Evolutionary conservation across 1,140 invertebrate genomes (phyloP), one percentile per base, ranked within the genome.

Genomic region (Drosophila orosa): DNA sequence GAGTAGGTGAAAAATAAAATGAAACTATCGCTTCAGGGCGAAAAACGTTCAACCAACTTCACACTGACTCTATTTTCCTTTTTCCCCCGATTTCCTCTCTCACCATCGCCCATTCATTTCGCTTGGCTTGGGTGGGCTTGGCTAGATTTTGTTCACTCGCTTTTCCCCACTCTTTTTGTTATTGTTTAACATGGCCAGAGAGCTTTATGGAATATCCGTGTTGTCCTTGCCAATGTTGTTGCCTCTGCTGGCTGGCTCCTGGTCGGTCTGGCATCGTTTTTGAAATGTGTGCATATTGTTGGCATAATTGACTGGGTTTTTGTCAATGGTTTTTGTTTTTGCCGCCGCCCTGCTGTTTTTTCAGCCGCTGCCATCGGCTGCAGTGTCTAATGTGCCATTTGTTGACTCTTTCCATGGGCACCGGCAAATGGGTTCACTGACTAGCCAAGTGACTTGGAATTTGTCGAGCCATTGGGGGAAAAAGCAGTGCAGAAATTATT

Each of bases 251-350:
- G 61, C 17, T 48, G 12, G 5, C 40, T 59, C 40, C 15, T 45
- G 44, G 44, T n/a, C 22, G 47, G 22, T 31, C 58, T 72, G 57
- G 45, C 65, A 63, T 45, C 69, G 72, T 74, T 74, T 77, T 74
- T 78, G 81, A 69, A 85, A 85, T 85, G 77, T 85, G 77, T 80
- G 81, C 81, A 85, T 85, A 85, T 85, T 85, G 81, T 85, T 78
- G 81, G 81, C 81, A 80, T 85, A 85, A 85, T 85, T 85, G 81
- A 85, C 83, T 85, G 58, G 60, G 73, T 85, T 85, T 85, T 85
- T 85, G 82, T 69, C 74, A 60, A 65, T 45, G 47, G 24, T 62
- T 59, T 72, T 72, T 72, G 55, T 45, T 39, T 47, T 40, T 25
- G 58, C 47, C 45, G 22, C 35, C 44, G 45, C 58, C 39, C 13